Percentiles rank a stretch among this genome's conserved stretches.
phyloP scores from a whole-genome alignment of 2,113 vertebrate genomes.

The Salvator merianae region DNA sequence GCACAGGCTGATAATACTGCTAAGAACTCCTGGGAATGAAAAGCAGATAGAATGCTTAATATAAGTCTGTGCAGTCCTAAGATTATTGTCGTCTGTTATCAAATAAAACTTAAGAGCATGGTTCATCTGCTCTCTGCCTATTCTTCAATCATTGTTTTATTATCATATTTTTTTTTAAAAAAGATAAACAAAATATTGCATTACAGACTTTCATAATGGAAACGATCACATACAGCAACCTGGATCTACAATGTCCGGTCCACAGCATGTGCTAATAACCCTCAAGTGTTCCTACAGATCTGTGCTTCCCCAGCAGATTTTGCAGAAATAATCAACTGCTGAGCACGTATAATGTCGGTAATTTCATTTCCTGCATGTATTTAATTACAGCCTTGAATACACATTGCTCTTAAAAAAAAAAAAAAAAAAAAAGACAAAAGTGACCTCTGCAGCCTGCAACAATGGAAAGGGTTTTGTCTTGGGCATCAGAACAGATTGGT shows the following conservation, averaged over 20 bases:
- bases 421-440: conserved; percentile 12
- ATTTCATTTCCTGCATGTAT: conserved; percentile 58
- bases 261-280: background rate
- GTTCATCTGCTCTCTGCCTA: no score
- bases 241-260: background rate
- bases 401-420: conserved; percentile 55
- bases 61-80: no score
- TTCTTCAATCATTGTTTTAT: no score
- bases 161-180: no score
- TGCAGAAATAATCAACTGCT: conserved; percentile 7
- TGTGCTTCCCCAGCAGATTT: conserved; percentile 4
- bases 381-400: conserved; percentile 61
- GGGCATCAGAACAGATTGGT: background rate
- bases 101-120: no score
- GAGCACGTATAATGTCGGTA: conserved; percentile 21
- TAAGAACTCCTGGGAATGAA: no score
- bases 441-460: background rate
- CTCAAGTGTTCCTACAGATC: background rate
- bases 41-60: no score
- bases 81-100: no score
- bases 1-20: no score
- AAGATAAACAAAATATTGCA: no score
- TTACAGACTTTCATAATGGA: background rate
- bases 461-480: background rate
- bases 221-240: background rate